Conservation (phyloP, 1,140 invertebrate genomes). For the Ostrea edulis region DNA sequence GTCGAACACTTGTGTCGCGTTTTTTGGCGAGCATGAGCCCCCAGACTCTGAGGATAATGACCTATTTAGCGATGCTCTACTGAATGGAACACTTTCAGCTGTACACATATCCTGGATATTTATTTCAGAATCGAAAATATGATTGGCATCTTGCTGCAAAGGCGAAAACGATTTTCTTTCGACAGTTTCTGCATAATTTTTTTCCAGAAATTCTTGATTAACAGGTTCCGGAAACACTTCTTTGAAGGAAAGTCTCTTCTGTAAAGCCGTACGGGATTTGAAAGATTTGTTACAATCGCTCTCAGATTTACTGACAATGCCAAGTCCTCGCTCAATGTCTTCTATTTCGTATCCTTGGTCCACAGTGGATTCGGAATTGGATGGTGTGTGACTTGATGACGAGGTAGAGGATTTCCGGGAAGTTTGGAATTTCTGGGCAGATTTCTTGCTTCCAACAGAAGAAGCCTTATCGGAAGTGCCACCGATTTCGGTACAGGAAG, state of each 20-base stretch:
- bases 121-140: background rate
- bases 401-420: background rate
- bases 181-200: background rate
- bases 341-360: background rate
- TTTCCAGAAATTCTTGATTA: conserved; percentile 16
- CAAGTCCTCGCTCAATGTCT: background rate
- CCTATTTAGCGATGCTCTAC: background rate
- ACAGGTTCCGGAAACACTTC: conserved; percentile 29
- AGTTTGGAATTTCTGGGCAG: background rate
- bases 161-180: background rate
- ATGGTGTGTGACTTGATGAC: background rate
- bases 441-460: background rate
- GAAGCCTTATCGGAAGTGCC: background rate
- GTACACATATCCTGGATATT: background rate
- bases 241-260: conserved; percentile 17
- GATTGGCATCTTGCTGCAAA: background rate
- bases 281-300: background rate
- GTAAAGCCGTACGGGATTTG: background rate
- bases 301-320: background rate
- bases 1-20: background rate
- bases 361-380: background rate
- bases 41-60: background rate
- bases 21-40: background rate
- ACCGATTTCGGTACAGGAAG: background rate
- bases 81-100: background rate